phyloP scores from a whole-genome alignment of 2,888 invertebrate genomes.

The Atethmia centrago region DNA sequence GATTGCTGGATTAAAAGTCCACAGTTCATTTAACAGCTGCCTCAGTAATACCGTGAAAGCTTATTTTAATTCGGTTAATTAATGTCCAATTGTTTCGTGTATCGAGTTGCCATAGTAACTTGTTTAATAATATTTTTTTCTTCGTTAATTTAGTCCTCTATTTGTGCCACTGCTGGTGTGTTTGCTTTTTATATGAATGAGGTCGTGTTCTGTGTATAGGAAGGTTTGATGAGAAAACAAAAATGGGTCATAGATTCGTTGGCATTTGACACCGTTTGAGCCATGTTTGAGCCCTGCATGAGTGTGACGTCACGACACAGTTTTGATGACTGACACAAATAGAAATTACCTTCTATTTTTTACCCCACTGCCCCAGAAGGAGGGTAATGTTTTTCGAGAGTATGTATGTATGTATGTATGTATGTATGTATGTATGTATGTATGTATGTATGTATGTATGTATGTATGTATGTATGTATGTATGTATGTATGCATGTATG shows the following conservation, averaged over 20 bases:
- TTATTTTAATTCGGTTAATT: conserved; percentile 76
- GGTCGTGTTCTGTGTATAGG: background rate
- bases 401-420: no score
- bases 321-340: background rate
- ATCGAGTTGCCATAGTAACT: conserved; percentile 42
- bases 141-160: background rate
- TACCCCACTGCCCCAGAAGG: no score
- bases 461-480: no score
- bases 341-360: no score
- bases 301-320: background rate
- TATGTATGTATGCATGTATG: no score
- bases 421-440: no score
- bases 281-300: background rate
- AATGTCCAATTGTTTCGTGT: conserved; percentile 67
- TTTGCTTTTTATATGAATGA: no score
- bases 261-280: conserved; percentile 7
- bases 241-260: conserved; percentile 19
- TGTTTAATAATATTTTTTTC: conserved; percentile 38
- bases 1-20: conserved; percentile 79
- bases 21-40: conserved; percentile 79
- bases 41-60: conserved; percentile 68
- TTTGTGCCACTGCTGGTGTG: background rate
- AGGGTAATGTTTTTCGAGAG: no score
- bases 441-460: no score
- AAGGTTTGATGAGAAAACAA: conserved; percentile 16